phyloP scores from a whole-genome alignment of 2,797 vertebrate genomes.

The Salarias fasciatus region DNA sequence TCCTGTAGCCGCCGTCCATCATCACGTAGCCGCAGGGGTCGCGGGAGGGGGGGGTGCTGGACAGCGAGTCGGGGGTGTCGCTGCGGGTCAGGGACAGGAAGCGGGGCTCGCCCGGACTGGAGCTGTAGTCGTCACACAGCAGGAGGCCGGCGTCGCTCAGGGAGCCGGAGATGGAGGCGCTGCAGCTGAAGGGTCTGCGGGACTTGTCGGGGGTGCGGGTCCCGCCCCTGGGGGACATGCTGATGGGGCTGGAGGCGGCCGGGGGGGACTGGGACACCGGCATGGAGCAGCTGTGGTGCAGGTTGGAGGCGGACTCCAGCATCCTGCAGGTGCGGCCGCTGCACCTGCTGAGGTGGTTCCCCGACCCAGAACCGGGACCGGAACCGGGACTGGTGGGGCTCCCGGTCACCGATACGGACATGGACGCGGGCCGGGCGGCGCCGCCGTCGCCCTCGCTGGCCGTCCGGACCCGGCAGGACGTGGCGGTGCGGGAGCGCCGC shows the following conservation, averaged over 20 bases:
- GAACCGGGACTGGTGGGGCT: constrained; percentile 89
- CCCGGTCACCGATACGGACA: constrained; percentile 80
- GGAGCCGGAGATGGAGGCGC: constrained; percentile 91
- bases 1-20: constrained; percentile 90
- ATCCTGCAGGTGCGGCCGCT: constrained; percentile 80
- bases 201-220: constrained; percentile 70
- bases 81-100: constrained; percentile 86
- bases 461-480: constrained; percentile 88
- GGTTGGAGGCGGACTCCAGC: constrained; percentile 75
- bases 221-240: constrained; percentile 83
- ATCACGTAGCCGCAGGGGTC: constrained; percentile 92
- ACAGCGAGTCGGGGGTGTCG: constrained; percentile 90
- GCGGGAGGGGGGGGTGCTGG: constrained; percentile 89
- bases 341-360: constrained; percentile 85
- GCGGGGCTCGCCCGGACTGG: constrained; percentile 85
- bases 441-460: constrained; percentile 93
- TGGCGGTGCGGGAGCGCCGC: constrained; percentile 90
- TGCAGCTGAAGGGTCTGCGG: constrained; percentile 89
- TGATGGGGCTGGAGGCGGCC: constrained; percentile 86
- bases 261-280: constrained; percentile 89
- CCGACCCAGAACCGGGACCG: constrained; percentile 82
- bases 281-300: constrained; percentile 92
- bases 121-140: constrained; percentile 92
- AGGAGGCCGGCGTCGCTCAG: constrained; percentile 93
- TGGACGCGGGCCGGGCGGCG: constrained; percentile 81